A percentile compares a stretch with the other conserved stretches of the same genome.
Evolutionary conservation across 2,888 invertebrate species (phyloP).

Genomic region (Branchellion lobata): DNA sequence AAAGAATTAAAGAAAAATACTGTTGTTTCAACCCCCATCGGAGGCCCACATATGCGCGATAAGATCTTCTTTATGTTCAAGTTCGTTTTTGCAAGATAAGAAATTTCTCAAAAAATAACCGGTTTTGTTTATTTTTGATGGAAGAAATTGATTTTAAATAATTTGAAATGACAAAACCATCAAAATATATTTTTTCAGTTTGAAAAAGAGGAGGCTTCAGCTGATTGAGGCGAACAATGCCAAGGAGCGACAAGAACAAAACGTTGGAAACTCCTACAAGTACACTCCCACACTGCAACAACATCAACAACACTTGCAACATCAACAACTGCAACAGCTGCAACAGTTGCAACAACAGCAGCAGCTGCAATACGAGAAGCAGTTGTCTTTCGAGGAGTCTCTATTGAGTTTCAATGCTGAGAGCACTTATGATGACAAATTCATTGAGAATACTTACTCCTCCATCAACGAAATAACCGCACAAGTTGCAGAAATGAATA

Average conservation of each 20-base stretch:
- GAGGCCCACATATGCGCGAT: too few species aligned
- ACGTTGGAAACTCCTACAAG: background rate
- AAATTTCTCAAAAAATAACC: too few species aligned
- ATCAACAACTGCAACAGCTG: conserved; percentile 1
- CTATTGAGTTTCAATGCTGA: background rate
- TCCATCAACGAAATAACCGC: conserved; percentile 32
- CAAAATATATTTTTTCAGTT: background rate
- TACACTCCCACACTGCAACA: conserved; percentile 2
- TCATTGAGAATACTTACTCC: conserved; percentile 36
- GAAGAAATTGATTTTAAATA: too few species aligned
- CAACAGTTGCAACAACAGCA: conserved; percentile 5
- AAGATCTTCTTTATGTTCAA: too few species aligned
- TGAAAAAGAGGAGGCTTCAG: background rate
- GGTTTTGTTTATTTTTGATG: too few species aligned
- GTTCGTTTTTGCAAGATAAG: too few species aligned
- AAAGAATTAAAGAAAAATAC: too few species aligned
- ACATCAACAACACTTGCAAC: conserved; percentile 11
- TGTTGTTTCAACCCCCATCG: too few species aligned
- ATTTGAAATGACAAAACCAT: too few species aligned
- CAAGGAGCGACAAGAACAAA: background rate
- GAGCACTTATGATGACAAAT: conserved; percentile 3
- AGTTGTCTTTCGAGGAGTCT: background rate
- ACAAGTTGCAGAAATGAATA: conserved; percentile 6
- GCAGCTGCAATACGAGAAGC: background rate
- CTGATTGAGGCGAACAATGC: background rate